Evolutionary conservation across 2,888 invertebrate genomes (phyloP).

Genomic region (Linyphia triangularis): DNA sequence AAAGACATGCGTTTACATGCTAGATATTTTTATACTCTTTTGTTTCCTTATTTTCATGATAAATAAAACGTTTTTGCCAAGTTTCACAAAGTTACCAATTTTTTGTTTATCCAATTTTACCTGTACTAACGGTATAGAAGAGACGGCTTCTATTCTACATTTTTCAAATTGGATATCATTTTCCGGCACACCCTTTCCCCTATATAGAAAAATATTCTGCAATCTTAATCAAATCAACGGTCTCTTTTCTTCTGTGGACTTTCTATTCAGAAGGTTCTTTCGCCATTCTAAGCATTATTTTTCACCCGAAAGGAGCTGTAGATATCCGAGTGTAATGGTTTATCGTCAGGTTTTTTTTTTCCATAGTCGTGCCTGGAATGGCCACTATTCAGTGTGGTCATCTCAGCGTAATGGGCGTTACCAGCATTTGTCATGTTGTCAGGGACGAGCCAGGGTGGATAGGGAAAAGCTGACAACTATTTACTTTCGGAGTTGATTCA

Average conservation of each 20-base stretch:
- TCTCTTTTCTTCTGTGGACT: not conserved
- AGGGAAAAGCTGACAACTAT: not conserved
- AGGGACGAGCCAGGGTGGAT: not conserved
- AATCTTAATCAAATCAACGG: not conserved
- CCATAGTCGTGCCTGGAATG: slow-evolving; percentile 30
- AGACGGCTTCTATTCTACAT: too few relatives aligned
- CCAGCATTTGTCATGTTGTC: slow-evolving; percentile 65
- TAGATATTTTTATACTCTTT: too few relatives aligned
- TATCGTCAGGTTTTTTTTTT: slow-evolving; percentile 53
- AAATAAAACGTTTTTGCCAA: too few relatives aligned
- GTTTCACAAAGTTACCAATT: too few relatives aligned
- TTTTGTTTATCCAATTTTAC: too few relatives aligned
- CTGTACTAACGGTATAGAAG: too few relatives aligned
- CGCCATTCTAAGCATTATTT: slow-evolving; percentile 26
- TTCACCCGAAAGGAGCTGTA: slow-evolving; percentile 27
- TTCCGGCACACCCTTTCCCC: not conserved
- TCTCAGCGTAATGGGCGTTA: slow-evolving; percentile 50
- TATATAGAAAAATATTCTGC: not conserved
- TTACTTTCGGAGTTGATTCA: not conserved
- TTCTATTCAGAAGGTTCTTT: not conserved
- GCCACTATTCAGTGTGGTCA: slow-evolving; percentile 58
- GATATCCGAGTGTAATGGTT: slow-evolving; percentile 59
- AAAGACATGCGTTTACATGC: too few relatives aligned
- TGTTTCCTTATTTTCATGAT: too few relatives aligned
- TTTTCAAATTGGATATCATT: not conserved